phyloP scores from a whole-genome alignment of 2,888 invertebrate genomes.

The Cosmopolites sordidus region DNA sequence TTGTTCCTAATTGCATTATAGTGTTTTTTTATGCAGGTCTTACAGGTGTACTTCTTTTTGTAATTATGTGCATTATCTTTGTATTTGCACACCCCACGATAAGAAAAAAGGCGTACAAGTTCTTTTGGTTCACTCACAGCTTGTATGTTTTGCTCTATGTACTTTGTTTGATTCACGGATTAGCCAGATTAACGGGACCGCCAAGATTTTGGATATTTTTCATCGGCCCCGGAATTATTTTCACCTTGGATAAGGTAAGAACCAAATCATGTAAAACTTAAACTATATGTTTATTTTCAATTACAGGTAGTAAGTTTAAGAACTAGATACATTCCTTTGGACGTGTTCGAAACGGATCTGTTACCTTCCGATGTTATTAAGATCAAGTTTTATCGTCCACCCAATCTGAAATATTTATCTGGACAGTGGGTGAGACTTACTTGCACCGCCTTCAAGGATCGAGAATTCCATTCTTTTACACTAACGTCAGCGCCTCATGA shows the following conservation, averaged over 20 bases:
- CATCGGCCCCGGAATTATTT: conserved; percentile 84
- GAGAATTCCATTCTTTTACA: conserved; percentile 94
- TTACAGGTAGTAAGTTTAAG: conserved; percentile 80
- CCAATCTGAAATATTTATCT: conserved; percentile 88
- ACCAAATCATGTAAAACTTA: background rate
- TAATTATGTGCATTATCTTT: conserved; percentile 91
- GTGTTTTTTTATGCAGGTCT: conserved; percentile 56
- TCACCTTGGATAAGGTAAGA: conserved; percentile 78
- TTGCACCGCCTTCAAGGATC: conserved; percentile 83
- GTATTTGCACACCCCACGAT: conserved; percentile 94
- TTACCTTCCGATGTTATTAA: conserved; percentile 92
- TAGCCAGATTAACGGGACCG: conserved; percentile 86
- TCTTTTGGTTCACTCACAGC: conserved; percentile 92
- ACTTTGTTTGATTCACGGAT: conserved; percentile 81
- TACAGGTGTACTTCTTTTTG: conserved; percentile 81
- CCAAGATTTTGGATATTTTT: conserved; percentile 94
- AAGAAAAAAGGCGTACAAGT: conserved; percentile 88
- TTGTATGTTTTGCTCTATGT: conserved; percentile 83
- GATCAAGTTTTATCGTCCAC: conserved; percentile 91
- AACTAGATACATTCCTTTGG: conserved; percentile 86
- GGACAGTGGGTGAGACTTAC: conserved; percentile 93
- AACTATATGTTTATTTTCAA: conserved; percentile 22
- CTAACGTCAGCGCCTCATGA: conserved; percentile 95
- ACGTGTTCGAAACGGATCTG: conserved; percentile 89
- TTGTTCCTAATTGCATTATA: background rate